Conservation (phyloP, 2,113 vertebrate genomes). For the Scophthalmus maximus region DNA sequence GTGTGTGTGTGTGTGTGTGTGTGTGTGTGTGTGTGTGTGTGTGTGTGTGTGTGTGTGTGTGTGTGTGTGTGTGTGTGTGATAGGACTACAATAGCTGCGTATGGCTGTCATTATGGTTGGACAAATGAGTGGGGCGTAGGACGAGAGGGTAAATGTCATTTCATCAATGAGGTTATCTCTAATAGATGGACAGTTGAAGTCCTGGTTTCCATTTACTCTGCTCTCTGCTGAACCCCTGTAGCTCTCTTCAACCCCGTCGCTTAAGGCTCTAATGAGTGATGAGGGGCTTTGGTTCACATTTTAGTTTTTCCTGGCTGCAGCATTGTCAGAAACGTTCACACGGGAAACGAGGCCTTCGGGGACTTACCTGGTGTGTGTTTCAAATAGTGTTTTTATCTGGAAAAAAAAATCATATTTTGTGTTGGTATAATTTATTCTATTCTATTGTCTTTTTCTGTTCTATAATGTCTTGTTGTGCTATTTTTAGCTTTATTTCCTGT, state of each 20-base stretch:
- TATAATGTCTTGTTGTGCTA: neutral
- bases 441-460: neutral
- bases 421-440: neutral
- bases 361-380: neutral
- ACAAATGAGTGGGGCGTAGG: conserved; percentile 62
- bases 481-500: neutral
- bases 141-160: conserved; percentile 68
- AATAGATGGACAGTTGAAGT: conserved; percentile 69
- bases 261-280: conserved; percentile 47
- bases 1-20: conserved; percentile 29
- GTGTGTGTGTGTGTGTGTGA: conserved; percentile 29
- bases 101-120: conserved; percentile 58
- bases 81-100: conserved; percentile 19
- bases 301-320: neutral
- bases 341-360: neutral
- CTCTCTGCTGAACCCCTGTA: conserved; percentile 34
- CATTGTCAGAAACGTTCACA: conserved; percentile 8
- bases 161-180: conserved; percentile 69
- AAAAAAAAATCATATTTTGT: neutral
- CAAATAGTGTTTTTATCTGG: neutral
- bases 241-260: conserved; percentile 26
- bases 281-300: conserved; percentile 10
- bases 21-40: conserved; percentile 21
- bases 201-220: conserved; percentile 65
- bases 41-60: conserved; percentile 31